Evolutionary conservation across 2,888 invertebrate genomes (phyloP).

Genomic region (Sthenelais limicola): DNA sequence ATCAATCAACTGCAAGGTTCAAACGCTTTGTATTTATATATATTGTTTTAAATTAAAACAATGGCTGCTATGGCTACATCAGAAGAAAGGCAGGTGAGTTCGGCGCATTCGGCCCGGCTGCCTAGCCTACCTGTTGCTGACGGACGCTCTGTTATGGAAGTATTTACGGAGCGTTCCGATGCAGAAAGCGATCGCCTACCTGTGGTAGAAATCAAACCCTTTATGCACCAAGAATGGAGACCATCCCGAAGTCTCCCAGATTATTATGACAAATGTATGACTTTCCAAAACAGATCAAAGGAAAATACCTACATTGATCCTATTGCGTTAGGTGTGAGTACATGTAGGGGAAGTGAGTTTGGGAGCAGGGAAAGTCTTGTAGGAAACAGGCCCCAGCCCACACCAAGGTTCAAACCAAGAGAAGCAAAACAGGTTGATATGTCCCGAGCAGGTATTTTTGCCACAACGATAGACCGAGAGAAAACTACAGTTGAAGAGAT

Average conservation of each 20-base stretch:
- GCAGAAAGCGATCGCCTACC: slow-evolving; percentile 24
- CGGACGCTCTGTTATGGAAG: background rate
- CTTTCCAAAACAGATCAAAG: background rate
- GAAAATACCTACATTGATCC: background rate
- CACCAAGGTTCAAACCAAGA: background rate
- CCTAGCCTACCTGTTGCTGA: slow-evolving; percentile 17
- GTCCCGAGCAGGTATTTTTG: slow-evolving; percentile 32
- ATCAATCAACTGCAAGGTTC: too few relatives aligned
- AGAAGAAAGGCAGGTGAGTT: background rate
- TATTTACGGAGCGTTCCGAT: slow-evolving; percentile 9
- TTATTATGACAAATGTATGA: slow-evolving; percentile 12
- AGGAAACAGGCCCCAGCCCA: background rate
- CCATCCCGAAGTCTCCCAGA: slow-evolving; percentile 30
- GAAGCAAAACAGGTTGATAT: slow-evolving; percentile 9
- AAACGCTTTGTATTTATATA: too few relatives aligned
- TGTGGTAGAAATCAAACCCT: slow-evolving; percentile 36
- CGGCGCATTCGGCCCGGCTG: background rate
- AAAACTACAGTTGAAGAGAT: slow-evolving; percentile 41
- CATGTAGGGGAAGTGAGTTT: background rate
- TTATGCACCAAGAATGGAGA: slow-evolving; percentile 28
- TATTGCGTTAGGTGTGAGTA: background rate
- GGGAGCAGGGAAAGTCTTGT: slow-evolving; percentile 3
- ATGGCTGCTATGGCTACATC: slow-evolving; percentile 15
- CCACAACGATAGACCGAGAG: slow-evolving; percentile 34
- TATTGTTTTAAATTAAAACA: too few relatives aligned